phyloP scores from a whole-genome alignment of 2,113 vertebrate genomes.

The Forbesichthys papilliferus region DNA sequence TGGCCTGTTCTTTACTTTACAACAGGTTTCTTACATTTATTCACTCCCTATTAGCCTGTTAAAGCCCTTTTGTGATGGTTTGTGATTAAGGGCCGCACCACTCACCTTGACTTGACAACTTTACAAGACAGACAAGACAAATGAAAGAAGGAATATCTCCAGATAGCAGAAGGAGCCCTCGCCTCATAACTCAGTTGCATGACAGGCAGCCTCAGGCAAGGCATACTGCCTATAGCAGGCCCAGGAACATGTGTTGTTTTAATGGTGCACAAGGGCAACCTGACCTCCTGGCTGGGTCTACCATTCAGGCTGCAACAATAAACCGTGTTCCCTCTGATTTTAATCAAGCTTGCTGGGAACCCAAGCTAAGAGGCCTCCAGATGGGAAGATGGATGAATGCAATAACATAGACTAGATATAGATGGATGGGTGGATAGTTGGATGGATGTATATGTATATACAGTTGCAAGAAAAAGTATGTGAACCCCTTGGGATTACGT shows the following conservation, averaged over 20 bases:
- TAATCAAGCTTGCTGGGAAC: conserved; percentile 57
- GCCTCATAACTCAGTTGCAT: too few species aligned
- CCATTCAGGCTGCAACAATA: conserved; percentile 46
- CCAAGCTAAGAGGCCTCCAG: conserved; percentile 12
- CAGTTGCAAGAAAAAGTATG: too few species aligned
- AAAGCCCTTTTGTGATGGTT: too few species aligned
- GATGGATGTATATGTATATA: too few species aligned
- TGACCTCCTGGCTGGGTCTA: conserved; percentile 28
- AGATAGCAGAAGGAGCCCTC: not conserved
- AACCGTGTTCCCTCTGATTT: conserved; percentile 23
- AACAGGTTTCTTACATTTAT: too few species aligned
- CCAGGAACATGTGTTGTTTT: conserved; percentile 32
- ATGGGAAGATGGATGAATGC: conserved; percentile 7
- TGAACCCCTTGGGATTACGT: too few species aligned
- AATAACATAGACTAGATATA: too few species aligned
- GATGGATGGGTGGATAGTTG: too few species aligned
- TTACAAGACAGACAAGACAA: not conserved
- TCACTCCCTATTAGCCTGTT: too few species aligned
- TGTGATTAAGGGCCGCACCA: too few species aligned
- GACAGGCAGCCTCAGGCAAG: not conserved
- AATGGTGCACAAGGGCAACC: conserved; percentile 36
- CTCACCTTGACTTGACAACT: not conserved
- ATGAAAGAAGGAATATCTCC: not conserved
- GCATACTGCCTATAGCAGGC: conserved; percentile 23
- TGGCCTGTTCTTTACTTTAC: too few species aligned